A percentile compares a stretch with the other conserved stretches of the same genome.
Evolutionary conservation across 2,797 vertebrate species (phyloP).

Genomic region (Micromesistius poutassou): DNA sequence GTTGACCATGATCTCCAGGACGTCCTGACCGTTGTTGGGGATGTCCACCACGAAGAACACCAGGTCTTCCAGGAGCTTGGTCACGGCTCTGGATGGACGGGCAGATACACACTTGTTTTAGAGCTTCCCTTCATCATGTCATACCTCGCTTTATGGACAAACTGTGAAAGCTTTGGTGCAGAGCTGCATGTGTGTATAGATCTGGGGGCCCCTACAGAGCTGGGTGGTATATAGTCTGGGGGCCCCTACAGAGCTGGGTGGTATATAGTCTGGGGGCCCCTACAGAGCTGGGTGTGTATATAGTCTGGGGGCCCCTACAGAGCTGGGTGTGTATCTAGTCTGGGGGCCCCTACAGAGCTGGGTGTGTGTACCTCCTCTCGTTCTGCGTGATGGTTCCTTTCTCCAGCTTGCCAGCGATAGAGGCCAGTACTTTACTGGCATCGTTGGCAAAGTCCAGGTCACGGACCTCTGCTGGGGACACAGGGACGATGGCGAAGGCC

Average conservation of each 20-base stretch:
- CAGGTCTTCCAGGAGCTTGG: constrained; percentile 93
- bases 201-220: no score
- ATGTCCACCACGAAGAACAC: constrained; percentile 98
- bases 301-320: no score
- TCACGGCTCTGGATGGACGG: constrained; percentile 81
- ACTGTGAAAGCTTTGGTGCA: no score
- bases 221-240: no score
- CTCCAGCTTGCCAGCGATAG: constrained; percentile 95
- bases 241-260: no score
- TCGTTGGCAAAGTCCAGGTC: constrained; percentile 98
- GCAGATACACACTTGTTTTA: background rate
- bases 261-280: no score
- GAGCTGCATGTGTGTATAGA: no score
- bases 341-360: background rate
- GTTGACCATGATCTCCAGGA: constrained; percentile 95
- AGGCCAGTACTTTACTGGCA: constrained; percentile 95
- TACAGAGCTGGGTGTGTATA: no score
- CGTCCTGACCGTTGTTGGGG: constrained; percentile 93
- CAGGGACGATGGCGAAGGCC: constrained; percentile 95
- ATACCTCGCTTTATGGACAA: no score
- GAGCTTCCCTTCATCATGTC: background rate
- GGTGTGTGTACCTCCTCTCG: constrained; percentile 83
- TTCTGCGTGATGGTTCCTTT: constrained; percentile 98
- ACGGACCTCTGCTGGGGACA: constrained; percentile 94
- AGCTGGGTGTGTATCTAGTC: no score